Evolutionary conservation across 1,140 invertebrate species (phyloP).

Genomic region (Heliconius himera): DNA sequence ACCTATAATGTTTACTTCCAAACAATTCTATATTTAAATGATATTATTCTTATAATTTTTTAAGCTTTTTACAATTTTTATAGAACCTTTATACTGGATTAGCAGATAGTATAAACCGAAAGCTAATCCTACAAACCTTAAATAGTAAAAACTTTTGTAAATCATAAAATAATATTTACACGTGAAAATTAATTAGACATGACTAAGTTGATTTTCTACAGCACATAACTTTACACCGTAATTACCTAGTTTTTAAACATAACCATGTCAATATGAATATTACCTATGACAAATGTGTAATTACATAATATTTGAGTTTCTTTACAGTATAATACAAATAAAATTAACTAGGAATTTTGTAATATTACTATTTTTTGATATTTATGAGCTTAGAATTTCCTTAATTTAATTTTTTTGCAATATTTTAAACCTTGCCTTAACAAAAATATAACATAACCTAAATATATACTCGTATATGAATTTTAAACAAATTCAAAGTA

Average conservation of each 20-base stretch:
- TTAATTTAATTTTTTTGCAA: too few species aligned
- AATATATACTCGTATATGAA: too few species aligned
- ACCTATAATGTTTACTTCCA: too few species aligned
- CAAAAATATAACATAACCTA: too few species aligned
- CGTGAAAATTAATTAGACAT: conserved; percentile 4
- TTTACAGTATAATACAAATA: neutral
- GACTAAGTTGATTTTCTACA: neutral
- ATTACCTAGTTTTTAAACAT: neutral
- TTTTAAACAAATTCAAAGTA: too few species aligned
- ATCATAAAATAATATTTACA: neutral
- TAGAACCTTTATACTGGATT: neutral
- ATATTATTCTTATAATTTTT: too few species aligned
- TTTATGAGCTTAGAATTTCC: too few species aligned
- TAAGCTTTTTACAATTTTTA: too few species aligned
- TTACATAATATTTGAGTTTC: too few species aligned
- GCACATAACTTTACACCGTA: neutral
- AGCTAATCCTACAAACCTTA: neutral
- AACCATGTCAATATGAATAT: conserved; percentile 3
- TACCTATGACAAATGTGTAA: neutral
- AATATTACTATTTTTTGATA: too few species aligned
- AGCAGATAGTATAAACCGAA: neutral
- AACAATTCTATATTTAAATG: too few species aligned
- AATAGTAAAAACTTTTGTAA: neutral
- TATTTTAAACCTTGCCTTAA: too few species aligned
- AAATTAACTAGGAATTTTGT: neutral